Base-by-base conservation (phyloP, 2,888 invertebrate genomes). In the Drosophila stalkeri region DNA sequence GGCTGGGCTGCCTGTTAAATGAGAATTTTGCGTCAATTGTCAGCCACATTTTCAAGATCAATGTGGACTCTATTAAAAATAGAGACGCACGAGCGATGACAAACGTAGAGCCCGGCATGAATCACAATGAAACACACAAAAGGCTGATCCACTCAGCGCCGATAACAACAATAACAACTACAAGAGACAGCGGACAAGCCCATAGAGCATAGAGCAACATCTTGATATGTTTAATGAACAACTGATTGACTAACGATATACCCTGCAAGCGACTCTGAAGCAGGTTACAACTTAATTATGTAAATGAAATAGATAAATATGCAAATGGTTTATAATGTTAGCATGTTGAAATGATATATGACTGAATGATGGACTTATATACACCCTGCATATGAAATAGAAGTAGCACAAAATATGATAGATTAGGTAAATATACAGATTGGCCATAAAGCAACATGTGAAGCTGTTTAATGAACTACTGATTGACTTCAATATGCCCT, bases 21-120 rank as follows among this genome's bases (percentile, higher is more conserved):
- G 56, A 44, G 31, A 54, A 72, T 46, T 62, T 70, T 72, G 62
- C 67, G 64, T 61, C 85, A 87, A 79, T 84, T 82, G 80, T 33
- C 78, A 69, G 70, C 76, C 31, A 72, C 65, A 72, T 77, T 86
- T 86, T 86, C 90, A 90, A 90, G 90, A 90, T 90, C 86, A 86
- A 79, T 81, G 87, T 65, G 86, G 54, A 56, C 76, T 68, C 52
- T 64, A 80, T 82, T 77, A 71, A 77, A 76, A 65, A 72, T 65
- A 72, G 64, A 72, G 67, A 52, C 76, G 64, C 35, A 31, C 51
- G 59, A 31, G 18, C 54, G 60, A 66, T 47, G 62, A 49, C 76
- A 64, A 72, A 62, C 55, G 56, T 31, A 35, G 64, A 59, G 60
- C 37, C 35, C 64, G 66, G 69, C 69, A 67, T 86, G 85, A 90